These are phyloP conservation scores for Suricata suricatta DNA, from an alignment of 2,113 vertebrate species.

Conservation along the genomic window DNA sequence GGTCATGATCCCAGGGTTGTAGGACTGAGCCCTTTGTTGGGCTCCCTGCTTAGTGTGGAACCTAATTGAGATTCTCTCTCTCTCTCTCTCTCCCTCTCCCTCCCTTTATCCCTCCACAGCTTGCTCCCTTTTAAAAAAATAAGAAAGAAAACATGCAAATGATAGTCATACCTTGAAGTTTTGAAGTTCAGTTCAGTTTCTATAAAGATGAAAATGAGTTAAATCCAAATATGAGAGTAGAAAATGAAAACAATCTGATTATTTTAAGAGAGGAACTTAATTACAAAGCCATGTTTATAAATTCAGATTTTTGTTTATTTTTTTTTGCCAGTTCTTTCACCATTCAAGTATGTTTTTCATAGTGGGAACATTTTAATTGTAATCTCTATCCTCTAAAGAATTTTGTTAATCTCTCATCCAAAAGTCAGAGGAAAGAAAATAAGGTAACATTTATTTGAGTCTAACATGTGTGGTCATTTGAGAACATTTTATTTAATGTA, in stretches of 20 bases:
- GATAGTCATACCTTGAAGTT: not conserved
- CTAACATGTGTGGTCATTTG: slow-evolving; percentile 51
- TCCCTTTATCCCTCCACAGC: no score
- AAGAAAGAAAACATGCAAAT: not conserved
- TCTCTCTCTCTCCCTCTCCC: no score
- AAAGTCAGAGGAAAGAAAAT: slow-evolving; percentile 62
- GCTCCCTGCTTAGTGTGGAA: no score
- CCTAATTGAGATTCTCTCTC: no score
- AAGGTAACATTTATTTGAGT: slow-evolving; percentile 47
- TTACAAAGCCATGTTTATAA: slow-evolving; percentile 45
- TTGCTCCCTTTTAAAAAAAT: no score
- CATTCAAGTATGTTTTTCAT: slow-evolving; percentile 42
- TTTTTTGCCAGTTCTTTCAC: slow-evolving; percentile 50
- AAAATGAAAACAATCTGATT: slow-evolving; percentile 49
- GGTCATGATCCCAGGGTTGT: no score
- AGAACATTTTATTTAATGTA: slow-evolving; percentile 57
- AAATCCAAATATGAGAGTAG: not conserved
- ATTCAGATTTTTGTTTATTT: slow-evolving; percentile 50
- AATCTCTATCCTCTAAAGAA: slow-evolving; percentile 47
- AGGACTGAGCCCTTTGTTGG: no score
- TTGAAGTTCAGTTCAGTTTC: slow-evolving; percentile 29
- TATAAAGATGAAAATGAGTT: slow-evolving; percentile 45
- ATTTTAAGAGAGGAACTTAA: slow-evolving; percentile 60
- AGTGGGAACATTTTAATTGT: slow-evolving; percentile 36
- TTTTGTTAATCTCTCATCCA: slow-evolving; percentile 54